Evolutionary conservation across 2,888 invertebrate species (phyloP).

Genomic region (Megalurothrips usitatus): DNA sequence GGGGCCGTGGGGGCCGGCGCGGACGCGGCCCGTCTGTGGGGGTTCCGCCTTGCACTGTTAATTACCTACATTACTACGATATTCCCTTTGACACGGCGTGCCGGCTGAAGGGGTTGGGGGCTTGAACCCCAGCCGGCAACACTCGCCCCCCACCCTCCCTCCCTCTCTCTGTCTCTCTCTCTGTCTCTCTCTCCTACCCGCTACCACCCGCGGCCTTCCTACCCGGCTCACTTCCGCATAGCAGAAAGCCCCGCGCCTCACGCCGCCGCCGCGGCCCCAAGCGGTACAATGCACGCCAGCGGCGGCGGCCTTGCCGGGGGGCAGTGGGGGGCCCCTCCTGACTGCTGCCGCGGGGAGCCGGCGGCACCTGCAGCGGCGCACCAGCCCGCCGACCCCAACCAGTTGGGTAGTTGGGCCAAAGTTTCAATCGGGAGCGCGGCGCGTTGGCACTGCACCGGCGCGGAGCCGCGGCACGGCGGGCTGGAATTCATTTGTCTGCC

Average conservation of each 20-base stretch:
- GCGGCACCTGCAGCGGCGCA: no score
- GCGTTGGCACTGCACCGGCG: neutral
- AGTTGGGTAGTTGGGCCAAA: neutral
- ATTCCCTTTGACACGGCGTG: conserved; percentile 10
- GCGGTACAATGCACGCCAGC: neutral
- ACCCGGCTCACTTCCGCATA: neutral
- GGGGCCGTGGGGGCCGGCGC: neutral
- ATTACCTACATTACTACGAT: conserved; percentile 23
- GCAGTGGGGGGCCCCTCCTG: no score
- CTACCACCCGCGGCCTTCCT: neutral
- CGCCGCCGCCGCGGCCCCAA: neutral
- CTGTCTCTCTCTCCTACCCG: neutral
- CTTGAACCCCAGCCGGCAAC: neutral
- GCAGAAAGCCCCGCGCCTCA: no score
- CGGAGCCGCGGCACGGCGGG: no score
- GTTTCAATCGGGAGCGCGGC: neutral
- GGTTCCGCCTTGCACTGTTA: conserved; percentile 19
- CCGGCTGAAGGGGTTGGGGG: neutral
- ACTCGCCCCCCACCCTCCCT: neutral
- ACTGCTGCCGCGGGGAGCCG: no score
- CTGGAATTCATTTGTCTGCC: no score
- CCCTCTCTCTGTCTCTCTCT: conserved; percentile 18
- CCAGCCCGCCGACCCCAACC: neutral
- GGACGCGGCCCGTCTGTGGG: neutral
- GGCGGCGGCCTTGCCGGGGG: neutral